Conservation (phyloP, 2,888 invertebrate genomes). For the Tetragonisca angustula region DNA sequence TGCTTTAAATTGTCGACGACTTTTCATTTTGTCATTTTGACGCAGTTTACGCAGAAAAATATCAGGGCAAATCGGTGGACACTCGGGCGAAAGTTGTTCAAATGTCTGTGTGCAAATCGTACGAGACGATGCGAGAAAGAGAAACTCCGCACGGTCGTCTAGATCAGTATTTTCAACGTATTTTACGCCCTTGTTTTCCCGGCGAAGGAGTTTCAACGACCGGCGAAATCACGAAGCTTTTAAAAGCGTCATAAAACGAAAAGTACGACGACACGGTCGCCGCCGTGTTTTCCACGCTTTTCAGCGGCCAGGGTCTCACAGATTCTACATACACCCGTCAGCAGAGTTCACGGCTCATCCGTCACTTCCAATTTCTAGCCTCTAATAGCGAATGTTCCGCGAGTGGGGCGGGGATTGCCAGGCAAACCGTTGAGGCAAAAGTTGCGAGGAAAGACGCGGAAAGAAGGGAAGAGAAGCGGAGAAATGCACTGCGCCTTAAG, state of each 20-base stretch:
- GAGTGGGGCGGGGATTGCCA: background rate
- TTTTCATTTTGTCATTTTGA: too few species aligned
- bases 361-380: conserved; percentile 1
- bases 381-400: background rate
- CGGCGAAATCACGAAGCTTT: background rate
- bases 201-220: background rate
- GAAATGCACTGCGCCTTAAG: background rate
- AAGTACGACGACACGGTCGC: background rate
- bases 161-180: background rate
- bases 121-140: too few species aligned
- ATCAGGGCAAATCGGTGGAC: too few species aligned
- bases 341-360: background rate
- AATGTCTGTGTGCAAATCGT: too few species aligned
- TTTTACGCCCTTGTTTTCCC: background rate
- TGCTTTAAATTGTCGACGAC: too few species aligned
- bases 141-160: too few species aligned
- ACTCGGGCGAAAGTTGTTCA: too few species aligned
- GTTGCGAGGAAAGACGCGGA: background rate
- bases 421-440: background rate
- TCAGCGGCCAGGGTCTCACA: background rate
- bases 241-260: background rate
- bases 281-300: background rate
- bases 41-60: too few species aligned
- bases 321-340: background rate
- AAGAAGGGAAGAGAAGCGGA: background rate